Percentiles rank a stretch among this genome's conserved stretches.
phyloP scores from a whole-genome alignment of 2,113 vertebrate species.

The Rhinopomastus cyanomelas region DNA sequence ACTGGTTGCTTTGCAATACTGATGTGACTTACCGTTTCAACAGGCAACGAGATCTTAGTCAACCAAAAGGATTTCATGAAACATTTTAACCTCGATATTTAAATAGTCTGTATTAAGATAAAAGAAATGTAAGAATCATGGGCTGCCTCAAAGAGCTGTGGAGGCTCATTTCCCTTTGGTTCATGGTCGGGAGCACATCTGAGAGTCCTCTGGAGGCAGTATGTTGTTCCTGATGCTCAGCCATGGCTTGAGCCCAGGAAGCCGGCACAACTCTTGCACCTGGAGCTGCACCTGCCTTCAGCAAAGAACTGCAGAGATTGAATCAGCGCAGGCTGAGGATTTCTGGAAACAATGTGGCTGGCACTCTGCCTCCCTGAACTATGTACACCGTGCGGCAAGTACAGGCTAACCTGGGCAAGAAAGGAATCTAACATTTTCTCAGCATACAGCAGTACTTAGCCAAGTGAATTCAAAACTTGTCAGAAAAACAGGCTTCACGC shows the following conservation, averaged over 20 bases:
- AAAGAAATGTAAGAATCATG: not conserved
- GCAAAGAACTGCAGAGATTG: not conserved
- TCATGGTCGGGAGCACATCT: fast-evolving
- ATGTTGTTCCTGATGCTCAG: not conserved
- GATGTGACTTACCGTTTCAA: not conserved
- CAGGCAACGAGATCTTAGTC: not conserved
- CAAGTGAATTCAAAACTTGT: not conserved
- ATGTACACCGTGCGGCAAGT: not conserved
- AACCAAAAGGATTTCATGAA: not conserved
- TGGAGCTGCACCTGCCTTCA: not conserved
- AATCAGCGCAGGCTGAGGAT: not conserved
- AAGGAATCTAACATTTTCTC: not conserved
- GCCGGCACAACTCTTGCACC: not conserved
- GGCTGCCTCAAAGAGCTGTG: not conserved
- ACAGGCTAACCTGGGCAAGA: not conserved
- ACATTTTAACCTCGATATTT: not conserved
- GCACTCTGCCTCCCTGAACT: not conserved
- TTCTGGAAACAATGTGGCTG: not conserved
- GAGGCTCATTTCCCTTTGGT: not conserved
- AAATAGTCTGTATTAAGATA: not conserved
- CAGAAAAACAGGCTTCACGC: not conserved
- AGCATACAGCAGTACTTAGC: not conserved
- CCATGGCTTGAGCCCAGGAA: not conserved
- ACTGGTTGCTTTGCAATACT: not conserved
- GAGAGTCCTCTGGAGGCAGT: not conserved